These are phyloP conservation scores for Pantherophis vulpinus DNA, from an alignment of 2,797 vertebrate species.

Conservation along the genomic window DNA sequence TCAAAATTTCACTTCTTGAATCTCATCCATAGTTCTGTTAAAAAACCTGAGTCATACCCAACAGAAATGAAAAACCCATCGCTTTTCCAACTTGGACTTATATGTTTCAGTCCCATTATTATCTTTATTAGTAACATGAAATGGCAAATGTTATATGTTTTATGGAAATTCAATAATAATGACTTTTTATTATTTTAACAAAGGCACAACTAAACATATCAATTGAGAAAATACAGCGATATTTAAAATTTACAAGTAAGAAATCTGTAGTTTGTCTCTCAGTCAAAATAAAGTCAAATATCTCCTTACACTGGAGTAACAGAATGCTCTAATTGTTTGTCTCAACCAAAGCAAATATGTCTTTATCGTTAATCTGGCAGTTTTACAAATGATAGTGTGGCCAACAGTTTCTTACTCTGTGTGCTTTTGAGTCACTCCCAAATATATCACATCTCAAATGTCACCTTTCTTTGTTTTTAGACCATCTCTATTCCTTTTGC, in stretches of 20 bases:
- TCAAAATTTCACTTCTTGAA: background rate
- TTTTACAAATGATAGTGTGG: background rate
- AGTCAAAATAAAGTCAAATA: background rate
- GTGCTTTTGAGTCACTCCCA: background rate
- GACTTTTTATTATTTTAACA: background rate
- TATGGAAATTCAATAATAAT: background rate
- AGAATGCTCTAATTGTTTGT: background rate
- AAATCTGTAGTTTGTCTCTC: background rate
- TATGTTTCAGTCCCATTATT: background rate
- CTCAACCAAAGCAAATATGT: background rate
- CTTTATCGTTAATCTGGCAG: background rate
- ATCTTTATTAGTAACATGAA: background rate
- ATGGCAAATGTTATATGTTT: background rate
- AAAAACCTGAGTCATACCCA: background rate
- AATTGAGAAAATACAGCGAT: background rate
- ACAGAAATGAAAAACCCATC: background rate
- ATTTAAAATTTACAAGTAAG: background rate
- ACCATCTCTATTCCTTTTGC: background rate
- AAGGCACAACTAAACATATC: background rate
- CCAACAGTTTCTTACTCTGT: background rate
- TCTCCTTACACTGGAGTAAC: background rate
- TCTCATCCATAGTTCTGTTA: background rate
- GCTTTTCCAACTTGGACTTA: background rate
- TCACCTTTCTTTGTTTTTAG: background rate
- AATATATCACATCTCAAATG: background rate